A percentile compares a stretch with the other conserved stretches of the same genome.
phyloP scores from a whole-genome alignment of 2,797 vertebrate species.

The Coregonus sp. region DNA sequence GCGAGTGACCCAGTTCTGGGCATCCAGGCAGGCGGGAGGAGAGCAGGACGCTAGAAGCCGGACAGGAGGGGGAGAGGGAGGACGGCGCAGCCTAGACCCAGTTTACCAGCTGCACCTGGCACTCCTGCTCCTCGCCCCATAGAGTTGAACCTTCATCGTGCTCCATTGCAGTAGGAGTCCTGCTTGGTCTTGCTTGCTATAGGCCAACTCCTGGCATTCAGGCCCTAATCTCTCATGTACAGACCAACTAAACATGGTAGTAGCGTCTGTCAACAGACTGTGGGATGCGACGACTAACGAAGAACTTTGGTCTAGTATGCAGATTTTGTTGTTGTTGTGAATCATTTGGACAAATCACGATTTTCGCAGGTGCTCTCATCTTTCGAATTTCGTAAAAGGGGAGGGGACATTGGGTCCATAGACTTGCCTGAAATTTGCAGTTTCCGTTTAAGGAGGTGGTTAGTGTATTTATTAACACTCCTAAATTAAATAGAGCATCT shows the following conservation, averaged over 20 bases:
- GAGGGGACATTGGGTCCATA: too few relatives aligned
- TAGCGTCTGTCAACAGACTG: too few relatives aligned
- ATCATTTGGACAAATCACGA: too few relatives aligned
- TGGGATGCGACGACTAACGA: too few relatives aligned
- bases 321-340: too few relatives aligned
- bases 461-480: too few relatives aligned
- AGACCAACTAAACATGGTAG: too few relatives aligned
- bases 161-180: constrained; percentile 24
- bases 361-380: too few relatives aligned
- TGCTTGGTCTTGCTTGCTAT: constrained; percentile 33
- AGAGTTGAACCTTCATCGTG: neutral
- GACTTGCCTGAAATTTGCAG: neutral
- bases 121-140: neutral
- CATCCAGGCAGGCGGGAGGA: neutral
- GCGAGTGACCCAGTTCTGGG: neutral
- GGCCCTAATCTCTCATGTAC: too few relatives aligned
- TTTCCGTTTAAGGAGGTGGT: neutral
- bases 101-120: neutral
- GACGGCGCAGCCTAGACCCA: constrained; percentile 1
- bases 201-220: neutral
- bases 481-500: too few relatives aligned
- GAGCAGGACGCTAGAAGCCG: constrained; percentile 5
- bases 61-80: neutral
- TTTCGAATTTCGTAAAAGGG: too few relatives aligned
- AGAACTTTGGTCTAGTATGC: too few relatives aligned